phyloP scores from a whole-genome alignment of 2,113 vertebrate species.

The Plecturocebus donacophilus region DNA sequence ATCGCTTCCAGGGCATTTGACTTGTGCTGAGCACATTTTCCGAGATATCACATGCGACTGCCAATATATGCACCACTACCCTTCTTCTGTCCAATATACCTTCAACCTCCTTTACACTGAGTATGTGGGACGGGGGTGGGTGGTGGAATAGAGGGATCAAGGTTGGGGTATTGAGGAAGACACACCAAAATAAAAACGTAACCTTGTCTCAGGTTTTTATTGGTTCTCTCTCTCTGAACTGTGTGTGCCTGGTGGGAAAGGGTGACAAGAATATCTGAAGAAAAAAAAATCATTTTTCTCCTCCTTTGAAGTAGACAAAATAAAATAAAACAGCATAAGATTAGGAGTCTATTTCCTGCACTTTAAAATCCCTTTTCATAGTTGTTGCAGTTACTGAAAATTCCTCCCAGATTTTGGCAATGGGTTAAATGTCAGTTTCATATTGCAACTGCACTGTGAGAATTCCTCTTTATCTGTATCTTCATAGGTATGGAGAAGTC shows the following conservation, averaged over 20 bases:
- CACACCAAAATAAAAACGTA: not conserved
- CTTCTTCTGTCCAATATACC: not conserved
- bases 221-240: not conserved
- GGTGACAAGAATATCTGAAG: not conserved
- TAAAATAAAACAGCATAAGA: not conserved
- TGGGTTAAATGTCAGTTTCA: not conserved
- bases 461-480: not conserved
- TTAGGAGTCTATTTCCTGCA: not conserved
- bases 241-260: not conserved
- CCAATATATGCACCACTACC: not conserved
- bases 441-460: not conserved
- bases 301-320: not conserved
- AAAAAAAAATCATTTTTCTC: not conserved
- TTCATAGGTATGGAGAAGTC: not conserved
- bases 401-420: not conserved
- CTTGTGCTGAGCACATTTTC: not conserved
- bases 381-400: constrained; percentile 9
- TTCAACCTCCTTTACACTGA: not conserved
- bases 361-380: not conserved
- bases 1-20: not conserved
- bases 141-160: not conserved
- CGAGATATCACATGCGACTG: not conserved
- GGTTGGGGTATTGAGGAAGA: not conserved
- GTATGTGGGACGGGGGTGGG: no score
- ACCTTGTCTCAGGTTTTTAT: not conserved